Evolutionary conservation across 2,888 invertebrate species (phyloP), one percentile per base, ranked within the genome.

Genomic region (Liposcelis brunnea): DNA sequence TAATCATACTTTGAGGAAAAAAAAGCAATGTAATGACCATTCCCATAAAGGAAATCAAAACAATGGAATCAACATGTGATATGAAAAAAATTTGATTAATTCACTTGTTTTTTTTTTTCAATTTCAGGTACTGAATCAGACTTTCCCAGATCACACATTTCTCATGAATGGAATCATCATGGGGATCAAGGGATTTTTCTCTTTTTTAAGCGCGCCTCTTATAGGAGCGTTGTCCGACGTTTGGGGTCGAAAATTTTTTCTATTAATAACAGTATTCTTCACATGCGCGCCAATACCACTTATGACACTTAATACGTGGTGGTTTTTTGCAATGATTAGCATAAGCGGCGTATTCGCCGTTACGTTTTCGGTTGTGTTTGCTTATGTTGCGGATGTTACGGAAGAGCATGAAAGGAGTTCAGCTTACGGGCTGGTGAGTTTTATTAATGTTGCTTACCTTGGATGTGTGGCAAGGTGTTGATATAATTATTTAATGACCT

Each of bases 321-420:
- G 93, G 93, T 98, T 97, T 67, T 98, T 98, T 68, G 93, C 95
- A 48, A 87, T 97, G 83, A 90, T 97, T 68, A 93, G 93, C 61
- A 89, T 98, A 63, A 94, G 93, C 55, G 98, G 98, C 50, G 84
- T 97, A 54, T 98, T 98, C 68, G 91, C 97, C 46, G 98, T 98
- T 52, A 98, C 98, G 42, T 98, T 98, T 69, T 94, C 94, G 55
- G 95, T 98, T 47, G 95, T 98, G 47, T 94, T 98, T 69, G 98
- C 98, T 43, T 99, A 98, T 68, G 98, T 98, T 52, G 97, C 98
- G 34, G 98, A 98, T 68, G 93, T 99, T 45, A 99, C 98, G 26
- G 90, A 93, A 55, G 91, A 95, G 59, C 85, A 84, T 58, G 93
- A 95, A 63, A 74, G 97, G 48, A 91, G 90, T 55, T 75, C 85